Evolutionary conservation across 2,888 invertebrate species (phyloP).

Genomic region (Standfussiana lucernea): DNA sequence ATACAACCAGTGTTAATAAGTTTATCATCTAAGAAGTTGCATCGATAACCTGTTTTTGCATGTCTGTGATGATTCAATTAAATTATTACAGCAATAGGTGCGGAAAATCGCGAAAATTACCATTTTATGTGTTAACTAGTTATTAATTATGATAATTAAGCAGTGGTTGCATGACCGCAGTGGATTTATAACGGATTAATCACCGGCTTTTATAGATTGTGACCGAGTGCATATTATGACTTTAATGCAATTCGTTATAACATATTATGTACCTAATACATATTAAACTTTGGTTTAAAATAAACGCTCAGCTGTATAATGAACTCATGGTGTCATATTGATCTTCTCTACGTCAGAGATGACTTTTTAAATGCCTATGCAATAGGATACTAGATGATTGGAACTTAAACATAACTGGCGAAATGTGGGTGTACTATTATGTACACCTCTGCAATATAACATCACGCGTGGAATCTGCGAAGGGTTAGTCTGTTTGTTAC

Average conservation of each 20-base stretch:
- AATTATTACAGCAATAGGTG: constrained; percentile 21
- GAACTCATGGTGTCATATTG: no score
- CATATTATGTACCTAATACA: background rate
- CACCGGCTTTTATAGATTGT: constrained; percentile 15
- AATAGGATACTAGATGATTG: background rate
- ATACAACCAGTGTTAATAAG: background rate
- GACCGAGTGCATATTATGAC: constrained; percentile 9
- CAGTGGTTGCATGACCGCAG: constrained; percentile 30
- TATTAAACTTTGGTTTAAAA: background rate
- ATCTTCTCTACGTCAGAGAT: background rate
- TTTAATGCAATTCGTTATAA: background rate
- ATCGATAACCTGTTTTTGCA: background rate
- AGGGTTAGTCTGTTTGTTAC: no score
- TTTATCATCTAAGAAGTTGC: background rate
- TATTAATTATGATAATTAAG: constrained; percentile 51
- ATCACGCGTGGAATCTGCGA: no score
- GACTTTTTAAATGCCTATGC: background rate
- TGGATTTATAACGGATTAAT: constrained; percentile 33
- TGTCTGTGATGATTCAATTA: constrained; percentile 29
- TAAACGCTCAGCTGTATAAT: background rate
- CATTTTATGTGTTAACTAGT: constrained; percentile 39
- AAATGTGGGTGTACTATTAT: no score
- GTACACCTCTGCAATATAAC: no score
- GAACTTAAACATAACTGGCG: no score
- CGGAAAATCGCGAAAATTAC: constrained; percentile 43